phyloP scores from a whole-genome alignment of 2,113 vertebrate species.

The Illadopsis cleaveri region DNA sequence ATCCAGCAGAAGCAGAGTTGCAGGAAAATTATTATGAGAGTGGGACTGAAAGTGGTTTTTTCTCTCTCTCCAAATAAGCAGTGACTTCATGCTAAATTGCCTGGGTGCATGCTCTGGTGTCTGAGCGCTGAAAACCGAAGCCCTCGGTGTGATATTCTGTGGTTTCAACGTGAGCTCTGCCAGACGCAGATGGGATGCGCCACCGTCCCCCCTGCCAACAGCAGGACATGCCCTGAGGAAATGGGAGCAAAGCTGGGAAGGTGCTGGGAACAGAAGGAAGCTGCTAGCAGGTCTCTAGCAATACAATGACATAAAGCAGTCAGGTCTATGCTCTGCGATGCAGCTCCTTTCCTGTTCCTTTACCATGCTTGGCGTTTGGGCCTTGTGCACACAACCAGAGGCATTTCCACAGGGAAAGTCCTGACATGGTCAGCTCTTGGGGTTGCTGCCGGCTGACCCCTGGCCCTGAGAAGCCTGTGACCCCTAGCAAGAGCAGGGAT shows the following conservation, averaged over 20 bases:
- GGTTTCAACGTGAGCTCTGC: background rate
- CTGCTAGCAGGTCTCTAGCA: background rate
- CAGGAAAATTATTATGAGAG: background rate
- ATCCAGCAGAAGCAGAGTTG: background rate
- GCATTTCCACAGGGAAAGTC: background rate
- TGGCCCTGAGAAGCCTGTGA: background rate
- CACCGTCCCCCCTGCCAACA: background rate
- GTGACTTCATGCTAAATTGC: background rate
- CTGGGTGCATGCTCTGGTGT: background rate
- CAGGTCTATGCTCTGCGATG: accelerated
- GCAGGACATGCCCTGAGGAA: background rate
- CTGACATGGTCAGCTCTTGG: background rate
- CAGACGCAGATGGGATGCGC: background rate
- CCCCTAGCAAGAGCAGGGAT: accelerated
- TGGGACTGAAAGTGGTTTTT: background rate
- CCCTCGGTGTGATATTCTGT: too few species aligned
- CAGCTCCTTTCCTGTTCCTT: background rate
- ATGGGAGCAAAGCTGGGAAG: background rate
- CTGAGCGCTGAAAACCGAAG: background rate
- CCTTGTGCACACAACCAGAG: background rate
- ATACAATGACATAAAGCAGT: background rate
- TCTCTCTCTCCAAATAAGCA: background rate
- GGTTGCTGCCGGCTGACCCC: background rate
- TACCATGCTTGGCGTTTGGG: background rate
- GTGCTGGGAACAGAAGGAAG: background rate